Base-by-base conservation (phyloP, 2,113 vertebrate genomes). In the Narcine bancroftii region DNA sequence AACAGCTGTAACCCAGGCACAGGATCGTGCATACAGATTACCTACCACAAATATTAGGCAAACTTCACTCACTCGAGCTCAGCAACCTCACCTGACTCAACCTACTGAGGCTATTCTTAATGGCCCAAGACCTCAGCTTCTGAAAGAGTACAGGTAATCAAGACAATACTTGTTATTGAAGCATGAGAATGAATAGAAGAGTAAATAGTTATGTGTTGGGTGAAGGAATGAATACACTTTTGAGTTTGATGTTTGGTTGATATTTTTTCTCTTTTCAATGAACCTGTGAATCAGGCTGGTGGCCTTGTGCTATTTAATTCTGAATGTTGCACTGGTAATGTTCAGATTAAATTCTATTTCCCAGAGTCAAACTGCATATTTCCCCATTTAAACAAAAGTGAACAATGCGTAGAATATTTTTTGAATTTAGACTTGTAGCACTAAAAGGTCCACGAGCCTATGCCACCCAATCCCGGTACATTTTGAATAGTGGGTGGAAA, bases 111-210 rank as follows among this genome's bases (percentile, higher is more conserved):
- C 96, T 0, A 95, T 96, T 7, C 96, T 98, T 45, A 98, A 98
- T 0, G 98, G 98, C n/a, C 98, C 98, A 0, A 94, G 97, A 36
- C 97, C 97, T 60, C 96, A 96, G 93, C 94, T 97, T 0, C 94
- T 96, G 92, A 98, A 98, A 94, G 98, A 98, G 63, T 98, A 97
- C 93, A 95, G 97, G 94, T 97, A 96, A 92, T 39, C 2, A 9
- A 56, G 50, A 56, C 33, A 19, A 3, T 56, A 53, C 50, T 56
- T 3, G 33, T 13, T n/a, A 50, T 36, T 85, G 81, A 33, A 56
- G 26, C 53, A 10, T 26, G 4, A 10, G 47, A 33, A 56, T 87
- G n/a, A 36, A 60, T 36, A 60, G 13, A 9, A 87, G 33, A 36
- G 53, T 87, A 17, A 87, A 60, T 63, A 19, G 33, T 56, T 87